phyloP scores from a whole-genome alignment of 2,113 vertebrate species.

The Eidolon helvum region DNA sequence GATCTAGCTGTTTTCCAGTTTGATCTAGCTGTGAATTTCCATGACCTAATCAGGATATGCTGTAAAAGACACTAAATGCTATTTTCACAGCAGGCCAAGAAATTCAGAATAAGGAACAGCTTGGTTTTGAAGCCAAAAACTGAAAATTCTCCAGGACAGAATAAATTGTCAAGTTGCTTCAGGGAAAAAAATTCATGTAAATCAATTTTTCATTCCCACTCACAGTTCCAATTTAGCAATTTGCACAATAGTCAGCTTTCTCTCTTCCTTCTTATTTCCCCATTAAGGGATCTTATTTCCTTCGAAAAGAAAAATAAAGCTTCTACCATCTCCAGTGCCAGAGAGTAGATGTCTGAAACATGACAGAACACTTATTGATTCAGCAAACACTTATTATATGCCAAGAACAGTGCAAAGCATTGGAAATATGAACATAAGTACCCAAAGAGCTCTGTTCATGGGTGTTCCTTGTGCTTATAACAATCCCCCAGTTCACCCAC shows the following conservation, averaged over 20 bases:
- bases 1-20: slow-evolving; percentile 75
- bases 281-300: slow-evolving; percentile 56
- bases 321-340: slow-evolving; percentile 1
- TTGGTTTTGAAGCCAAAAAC: slow-evolving; percentile 67
- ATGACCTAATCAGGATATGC: slow-evolving; percentile 68
- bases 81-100: slow-evolving; percentile 68
- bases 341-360: slow-evolving; percentile 12
- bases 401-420: not conserved
- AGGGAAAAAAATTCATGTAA: slow-evolving; percentile 70
- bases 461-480: not conserved
- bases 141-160: slow-evolving; percentile 70
- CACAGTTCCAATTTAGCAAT: slow-evolving; percentile 65
- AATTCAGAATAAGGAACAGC: slow-evolving; percentile 70
- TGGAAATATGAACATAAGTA: not conserved
- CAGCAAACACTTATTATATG: slow-evolving; percentile 24
- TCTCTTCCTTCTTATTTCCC: slow-evolving; percentile 42
- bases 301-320: slow-evolving; percentile 57
- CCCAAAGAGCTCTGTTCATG: not conserved
- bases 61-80: slow-evolving; percentile 67
- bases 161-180: slow-evolving; percentile 64
- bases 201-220: slow-evolving; percentile 71
- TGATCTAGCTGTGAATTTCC: slow-evolving; percentile 78
- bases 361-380: not conserved
- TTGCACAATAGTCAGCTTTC: slow-evolving; percentile 46
- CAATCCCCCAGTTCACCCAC: not conserved